A percentile compares a stretch with the other conserved stretches of the same genome.
These are phyloP conservation scores for Anser cygnoides DNA, from an alignment of 2,113 vertebrate genomes.

Conservation along the genomic window DNA sequence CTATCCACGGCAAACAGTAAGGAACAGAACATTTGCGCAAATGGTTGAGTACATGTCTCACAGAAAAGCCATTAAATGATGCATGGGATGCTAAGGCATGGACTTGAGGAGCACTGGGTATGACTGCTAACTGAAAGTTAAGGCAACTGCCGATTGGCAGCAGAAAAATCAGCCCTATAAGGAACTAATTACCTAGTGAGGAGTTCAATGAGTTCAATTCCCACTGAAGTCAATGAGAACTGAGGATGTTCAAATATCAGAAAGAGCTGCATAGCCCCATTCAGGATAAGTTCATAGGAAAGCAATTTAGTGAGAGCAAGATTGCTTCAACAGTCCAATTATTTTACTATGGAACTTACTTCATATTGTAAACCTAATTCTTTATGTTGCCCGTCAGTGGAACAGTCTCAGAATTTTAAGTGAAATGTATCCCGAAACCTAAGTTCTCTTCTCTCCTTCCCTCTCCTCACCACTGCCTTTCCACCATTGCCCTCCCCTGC, in stretches of 20 bases:
- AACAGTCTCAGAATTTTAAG: constrained; percentile 59
- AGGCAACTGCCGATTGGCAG: background rate
- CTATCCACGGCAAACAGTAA: background rate
- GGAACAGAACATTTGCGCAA: background rate
- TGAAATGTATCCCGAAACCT: background rate
- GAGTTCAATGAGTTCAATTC: constrained; percentile 20
- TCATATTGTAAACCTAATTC: constrained; percentile 71
- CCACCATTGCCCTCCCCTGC: background rate
- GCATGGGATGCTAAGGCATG: background rate
- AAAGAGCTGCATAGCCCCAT: background rate
- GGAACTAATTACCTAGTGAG: constrained; percentile 14
- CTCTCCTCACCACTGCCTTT: background rate
- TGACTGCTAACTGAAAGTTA: background rate
- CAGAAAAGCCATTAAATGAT: background rate
- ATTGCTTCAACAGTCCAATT: constrained; percentile 73
- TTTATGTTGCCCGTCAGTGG: constrained; percentile 15
- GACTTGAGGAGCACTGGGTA: background rate
- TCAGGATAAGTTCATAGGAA: constrained; percentile 38
- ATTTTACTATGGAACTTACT: constrained; percentile 53
- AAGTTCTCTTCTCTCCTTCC: background rate
- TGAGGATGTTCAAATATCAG: background rate
- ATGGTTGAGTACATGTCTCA: background rate
- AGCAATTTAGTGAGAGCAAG: constrained; percentile 70
- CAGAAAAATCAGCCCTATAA: constrained; percentile 13
- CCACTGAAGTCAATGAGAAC: background rate